Evolutionary conservation across 1,140 invertebrate genomes (phyloP).

Genomic region (Psix sp.): DNA sequence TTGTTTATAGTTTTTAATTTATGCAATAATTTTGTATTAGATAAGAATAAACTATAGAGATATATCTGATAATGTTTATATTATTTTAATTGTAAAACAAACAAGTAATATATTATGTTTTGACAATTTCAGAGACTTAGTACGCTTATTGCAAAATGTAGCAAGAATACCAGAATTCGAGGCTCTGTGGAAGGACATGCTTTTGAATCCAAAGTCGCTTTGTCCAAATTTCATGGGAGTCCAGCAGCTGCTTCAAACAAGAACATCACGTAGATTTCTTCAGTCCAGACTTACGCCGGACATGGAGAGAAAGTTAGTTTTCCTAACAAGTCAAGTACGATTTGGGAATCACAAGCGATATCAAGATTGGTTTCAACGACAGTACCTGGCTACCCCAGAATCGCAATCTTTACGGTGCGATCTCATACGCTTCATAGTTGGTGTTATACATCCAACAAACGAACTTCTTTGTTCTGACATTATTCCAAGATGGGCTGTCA

Average conservation of each 20-base stretch:
- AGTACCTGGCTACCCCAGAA: constrained; percentile 98
- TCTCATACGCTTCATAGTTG: constrained; percentile 97
- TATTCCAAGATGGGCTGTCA: constrained; percentile 98
- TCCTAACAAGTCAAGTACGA: constrained; percentile 93
- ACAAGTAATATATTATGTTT: background rate
- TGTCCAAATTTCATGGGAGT: constrained; percentile 91
- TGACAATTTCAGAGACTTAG: constrained; percentile 84
- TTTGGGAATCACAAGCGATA: constrained; percentile 99
- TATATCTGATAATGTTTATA: too few relatives aligned
- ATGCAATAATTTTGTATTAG: too few relatives aligned
- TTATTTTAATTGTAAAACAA: background rate
- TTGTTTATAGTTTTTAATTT: too few relatives aligned
- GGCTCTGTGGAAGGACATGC: constrained; percentile 93
- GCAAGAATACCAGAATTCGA: constrained; percentile 97
- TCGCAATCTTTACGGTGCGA: constrained; percentile 96
- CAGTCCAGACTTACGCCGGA: constrained; percentile 95
- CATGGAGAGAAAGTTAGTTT: constrained; percentile 97
- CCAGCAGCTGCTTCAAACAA: constrained; percentile 89
- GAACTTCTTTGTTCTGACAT: constrained; percentile 98
- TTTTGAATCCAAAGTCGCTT: constrained; percentile 90
- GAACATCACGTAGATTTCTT: constrained; percentile 94
- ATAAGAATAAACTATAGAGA: too few relatives aligned
- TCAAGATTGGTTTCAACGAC: constrained; percentile 98
- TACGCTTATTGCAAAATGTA: constrained; percentile 95
- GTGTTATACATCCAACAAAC: constrained; percentile 98